phyloP scores from a whole-genome alignment of 2,113 vertebrate genomes.

The Ranitomeya variabilis region DNA sequence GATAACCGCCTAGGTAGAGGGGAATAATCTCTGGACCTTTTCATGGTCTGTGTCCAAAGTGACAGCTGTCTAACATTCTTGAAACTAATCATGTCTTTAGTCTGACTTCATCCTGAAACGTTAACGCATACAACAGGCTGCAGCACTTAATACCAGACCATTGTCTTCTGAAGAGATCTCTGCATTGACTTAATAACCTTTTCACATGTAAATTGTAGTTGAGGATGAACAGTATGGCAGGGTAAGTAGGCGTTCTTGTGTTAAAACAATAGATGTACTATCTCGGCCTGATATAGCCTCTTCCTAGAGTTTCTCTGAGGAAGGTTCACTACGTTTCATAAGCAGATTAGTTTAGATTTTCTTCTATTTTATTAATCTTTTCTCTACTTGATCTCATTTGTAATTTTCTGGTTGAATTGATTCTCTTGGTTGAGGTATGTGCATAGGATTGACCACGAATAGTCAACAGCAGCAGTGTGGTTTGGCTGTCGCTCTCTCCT shows the following conservation, averaged over 20 bases:
- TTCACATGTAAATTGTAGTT: background rate
- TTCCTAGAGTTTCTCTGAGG: background rate
- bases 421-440: background rate
- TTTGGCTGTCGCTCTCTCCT: background rate
- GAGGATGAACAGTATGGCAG: background rate
- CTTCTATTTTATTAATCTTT: background rate
- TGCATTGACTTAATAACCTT: background rate
- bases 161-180: background rate
- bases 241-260: background rate
- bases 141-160: background rate
- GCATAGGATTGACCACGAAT: background rate
- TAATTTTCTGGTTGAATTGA: background rate
- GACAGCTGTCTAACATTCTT: too few species aligned
- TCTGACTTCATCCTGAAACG: background rate
- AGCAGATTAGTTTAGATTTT: background rate
- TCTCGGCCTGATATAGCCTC: background rate
- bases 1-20: too few species aligned
- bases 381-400: background rate
- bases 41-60: too few species aligned
- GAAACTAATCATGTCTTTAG: background rate
- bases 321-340: background rate
- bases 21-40: too few species aligned
- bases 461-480: background rate
- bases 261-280: background rate
- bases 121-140: background rate